Evolutionary conservation across 2,113 vertebrate species (phyloP).

Genomic region (Regulus satrapa): DNA sequence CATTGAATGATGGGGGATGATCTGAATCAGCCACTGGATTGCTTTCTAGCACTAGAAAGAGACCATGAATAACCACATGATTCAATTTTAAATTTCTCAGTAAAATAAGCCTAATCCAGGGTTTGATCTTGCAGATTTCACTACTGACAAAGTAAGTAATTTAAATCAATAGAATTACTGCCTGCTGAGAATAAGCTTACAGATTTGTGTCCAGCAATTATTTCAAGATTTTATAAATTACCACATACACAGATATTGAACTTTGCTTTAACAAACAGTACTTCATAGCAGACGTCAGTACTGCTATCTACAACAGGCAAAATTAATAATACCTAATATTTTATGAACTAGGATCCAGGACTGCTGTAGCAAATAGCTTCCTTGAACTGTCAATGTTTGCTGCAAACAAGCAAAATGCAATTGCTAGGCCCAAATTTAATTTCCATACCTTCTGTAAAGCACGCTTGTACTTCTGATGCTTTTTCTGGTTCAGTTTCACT

Average conservation of each 20-base stretch:
- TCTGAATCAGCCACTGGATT: neutral
- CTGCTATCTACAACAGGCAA: neutral
- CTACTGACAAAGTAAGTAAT: neutral
- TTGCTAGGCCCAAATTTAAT: neutral
- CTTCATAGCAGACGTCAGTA: neutral
- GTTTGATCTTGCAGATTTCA: neutral
- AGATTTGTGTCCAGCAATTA: neutral
- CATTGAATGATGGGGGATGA: neutral
- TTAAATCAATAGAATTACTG: neutral
- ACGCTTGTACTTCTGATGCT: conserved; percentile 82
- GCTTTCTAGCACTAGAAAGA: neutral
- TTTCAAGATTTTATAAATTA: neutral
- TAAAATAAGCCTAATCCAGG: neutral
- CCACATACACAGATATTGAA: neutral
- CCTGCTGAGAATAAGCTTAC: neutral
- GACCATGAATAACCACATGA: neutral
- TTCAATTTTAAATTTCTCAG: neutral
- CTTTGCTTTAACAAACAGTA: neutral
- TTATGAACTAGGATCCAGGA: neutral
- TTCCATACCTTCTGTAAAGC: conserved; percentile 83
- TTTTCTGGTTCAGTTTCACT: conserved; percentile 78
- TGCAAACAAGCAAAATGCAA: neutral
- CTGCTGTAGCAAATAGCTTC: neutral
- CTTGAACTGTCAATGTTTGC: neutral
- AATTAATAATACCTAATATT: neutral